Base-by-base conservation (phyloP, 92 coral and sea anemone genomes). In the Zoanthus solanderi region DNA sequence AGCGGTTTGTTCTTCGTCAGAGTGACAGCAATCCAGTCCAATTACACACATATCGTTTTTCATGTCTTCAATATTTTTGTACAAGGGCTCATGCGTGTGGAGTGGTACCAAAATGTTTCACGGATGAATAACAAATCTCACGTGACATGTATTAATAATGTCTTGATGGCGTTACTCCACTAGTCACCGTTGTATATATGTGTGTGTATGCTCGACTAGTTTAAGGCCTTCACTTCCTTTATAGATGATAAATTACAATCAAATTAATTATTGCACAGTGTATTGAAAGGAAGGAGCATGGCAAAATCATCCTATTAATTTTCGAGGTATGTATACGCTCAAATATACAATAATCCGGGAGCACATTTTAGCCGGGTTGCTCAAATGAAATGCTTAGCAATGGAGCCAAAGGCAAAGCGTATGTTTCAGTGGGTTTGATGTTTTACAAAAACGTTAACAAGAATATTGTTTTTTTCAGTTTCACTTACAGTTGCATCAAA, bases 41-140 rank as follows among this genome's bases (percentile, higher is more conserved):
- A 37, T 37, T 37, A 37, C 42, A 37, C 42, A 37, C 42, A 37
- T 37, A 37, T 37, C 42, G 42, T 37, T 37, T 37, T 37, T 37
- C 42, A 37, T 37, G 42, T 37, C 42, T 37, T 37, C 42, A 37
- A 37, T 23, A 23, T 23, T 23, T 23, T 23, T 23, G 23, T 23
- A 23, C 42, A 37, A 37, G 4, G 42, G 42, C 42, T 4, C 42
- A 2, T 37, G 42, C 42, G 42, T 37, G 42, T 37, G 42, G 42
- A 37, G 42, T 37, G 42, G 42, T 37, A 37, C 42, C 42, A 16
- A 10, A 54, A 60, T 81, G 66, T 81, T 61, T 60, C 85, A 67
- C 85, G 75, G 46, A n/a, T 81, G 85, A 48, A 13, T 71, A 81
- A n/a, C 72, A 45, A 9, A 9, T 4, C 61, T 81, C 85, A 81